Evolutionary conservation across 2,113 vertebrate species (phyloP).

Genomic region (Elephas maximus): DNA sequence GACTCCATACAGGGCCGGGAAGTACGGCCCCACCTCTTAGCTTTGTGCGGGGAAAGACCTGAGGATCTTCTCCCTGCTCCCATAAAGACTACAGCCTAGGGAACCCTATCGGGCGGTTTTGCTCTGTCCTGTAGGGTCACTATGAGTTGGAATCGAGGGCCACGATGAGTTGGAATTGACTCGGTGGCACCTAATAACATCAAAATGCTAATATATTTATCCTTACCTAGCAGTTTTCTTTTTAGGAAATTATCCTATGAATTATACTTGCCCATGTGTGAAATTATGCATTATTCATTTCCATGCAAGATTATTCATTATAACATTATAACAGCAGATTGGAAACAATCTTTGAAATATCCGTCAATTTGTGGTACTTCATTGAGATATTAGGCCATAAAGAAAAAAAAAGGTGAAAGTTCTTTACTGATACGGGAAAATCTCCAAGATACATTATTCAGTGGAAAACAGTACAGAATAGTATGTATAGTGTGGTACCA

Average conservation of each 20-base stretch:
- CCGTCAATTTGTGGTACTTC: background rate
- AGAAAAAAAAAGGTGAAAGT: background rate
- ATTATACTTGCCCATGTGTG: rapidly evolving
- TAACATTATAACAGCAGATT: background rate
- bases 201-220: rapidly evolving
- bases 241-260: background rate
- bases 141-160: too few relatives aligned
- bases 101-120: too few relatives aligned
- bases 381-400: background rate
- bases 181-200: background rate
- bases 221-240: background rate
- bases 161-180: too few relatives aligned
- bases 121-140: too few relatives aligned
- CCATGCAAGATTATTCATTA: rapidly evolving
- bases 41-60: background rate
- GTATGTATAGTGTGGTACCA: too few relatives aligned
- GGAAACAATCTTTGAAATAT: background rate
- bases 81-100: too few relatives aligned
- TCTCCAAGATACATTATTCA: background rate
- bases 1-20: too few relatives aligned
- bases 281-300: background rate
- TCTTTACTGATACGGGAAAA: background rate
- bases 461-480: background rate
- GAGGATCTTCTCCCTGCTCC: too few relatives aligned
- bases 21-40: background rate